A percentile compares a stretch with the other conserved stretches of the same genome.
phyloP scores from a whole-genome alignment of 2,888 invertebrate species.

The Chymomyza procnemis region DNA sequence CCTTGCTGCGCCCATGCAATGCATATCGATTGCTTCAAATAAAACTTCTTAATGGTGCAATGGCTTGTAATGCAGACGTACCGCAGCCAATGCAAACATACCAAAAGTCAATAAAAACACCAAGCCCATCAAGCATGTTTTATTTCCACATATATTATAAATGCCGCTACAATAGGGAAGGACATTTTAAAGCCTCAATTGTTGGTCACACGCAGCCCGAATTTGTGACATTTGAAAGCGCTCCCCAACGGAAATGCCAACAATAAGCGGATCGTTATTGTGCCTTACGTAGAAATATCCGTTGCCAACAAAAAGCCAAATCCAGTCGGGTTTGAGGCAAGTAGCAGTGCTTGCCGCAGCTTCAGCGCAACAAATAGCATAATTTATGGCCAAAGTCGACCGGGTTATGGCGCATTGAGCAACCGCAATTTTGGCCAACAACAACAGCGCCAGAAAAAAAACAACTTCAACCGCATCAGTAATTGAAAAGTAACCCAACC shows the following conservation, averaged over 20 bases:
- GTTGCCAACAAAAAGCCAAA: not conserved
- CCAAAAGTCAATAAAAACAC: constrained; percentile 19
- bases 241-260: not conserved
- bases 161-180: not conserved
- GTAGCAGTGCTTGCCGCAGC: not conserved
- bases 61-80: constrained; percentile 48
- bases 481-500: not conserved
- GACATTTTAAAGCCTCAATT: not conserved
- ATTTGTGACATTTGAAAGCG: not conserved
- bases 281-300: not conserved
- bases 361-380: not conserved
- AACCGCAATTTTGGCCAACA: constrained; percentile 5
- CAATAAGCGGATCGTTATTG: constrained; percentile 3
- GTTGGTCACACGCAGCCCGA: not conserved
- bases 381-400: not conserved
- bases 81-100: constrained; percentile 32
- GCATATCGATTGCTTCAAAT: constrained; percentile 61
- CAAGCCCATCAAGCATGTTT: constrained; percentile 1
- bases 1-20: constrained; percentile 34
- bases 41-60: constrained; percentile 66
- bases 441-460: not conserved
- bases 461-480: not conserved
- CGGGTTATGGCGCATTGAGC: constrained; percentile 1
- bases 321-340: not conserved
- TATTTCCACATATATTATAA: not conserved